Base-by-base conservation (phyloP, 2,888 invertebrate genomes). In the Heliconius ismenius region DNA sequence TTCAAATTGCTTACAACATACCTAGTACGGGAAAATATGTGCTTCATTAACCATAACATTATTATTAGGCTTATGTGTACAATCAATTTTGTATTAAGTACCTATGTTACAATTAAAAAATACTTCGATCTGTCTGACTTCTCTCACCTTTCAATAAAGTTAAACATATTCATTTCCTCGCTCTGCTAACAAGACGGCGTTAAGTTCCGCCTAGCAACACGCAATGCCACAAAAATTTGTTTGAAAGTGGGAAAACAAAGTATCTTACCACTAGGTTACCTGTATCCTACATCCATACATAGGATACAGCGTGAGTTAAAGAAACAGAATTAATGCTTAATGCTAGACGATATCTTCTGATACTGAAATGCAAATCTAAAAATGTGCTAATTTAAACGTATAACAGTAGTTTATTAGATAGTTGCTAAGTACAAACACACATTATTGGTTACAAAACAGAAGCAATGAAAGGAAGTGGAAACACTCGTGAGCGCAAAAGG, bases 401-500 rank as follows among this genome's bases (percentile, higher is more conserved):
- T 24, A 39, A 13, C n/a, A 39, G 39, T 39, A 67, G 21, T 24
- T 24, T 24, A 24, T 6, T 24, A 67, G 39, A 24, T 6, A 67
- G 67, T 67, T 67, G 13, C 36, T 13, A 24, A 39, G 13, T 67
- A 15, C 39, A 43, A 67, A 24, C 39, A 43, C 15, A 70, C n/a
- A 58, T 32, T 58, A 58, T 58, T 10, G 26, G 32, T 58, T 58
- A 73, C 62, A 62, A 62, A 63, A 39, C 24, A 21, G 39, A 62
- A 24, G 73, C 39, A 73, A 62, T 21, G 60, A 62, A 62, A 43
- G 73, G 60, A 62, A 36, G 39, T 73, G 73, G 60, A 73, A 73
- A 39, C 73, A 73, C 73, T 70, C 73, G 69, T 58, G 67, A 65
- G 39, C 39, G 72, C 64, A 79, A 77, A 79, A 79, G 79, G 75